These are phyloP conservation scores for Axea sp. DNA, from an alignment of 2,888 invertebrate species.

Conservation along the genomic window DNA sequence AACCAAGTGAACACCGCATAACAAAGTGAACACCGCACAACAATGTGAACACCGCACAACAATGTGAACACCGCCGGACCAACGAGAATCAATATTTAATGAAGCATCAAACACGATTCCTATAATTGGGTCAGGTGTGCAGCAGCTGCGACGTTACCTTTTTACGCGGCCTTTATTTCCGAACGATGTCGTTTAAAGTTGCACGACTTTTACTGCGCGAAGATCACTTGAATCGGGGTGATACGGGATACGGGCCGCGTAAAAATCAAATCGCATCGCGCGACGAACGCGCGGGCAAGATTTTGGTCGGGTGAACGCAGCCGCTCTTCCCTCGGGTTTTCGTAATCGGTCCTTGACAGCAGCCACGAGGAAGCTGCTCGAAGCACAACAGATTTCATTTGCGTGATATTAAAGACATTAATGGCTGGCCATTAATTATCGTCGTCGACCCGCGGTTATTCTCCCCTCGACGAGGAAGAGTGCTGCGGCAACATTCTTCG, in stretches of 20 bases:
- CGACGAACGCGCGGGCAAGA: neutral
- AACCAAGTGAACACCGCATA: too few relatives aligned
- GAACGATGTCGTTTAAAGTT: constrained; percentile 35
- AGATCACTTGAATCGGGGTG: constrained; percentile 35
- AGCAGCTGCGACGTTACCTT: constrained; percentile 34
- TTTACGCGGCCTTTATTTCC: constrained; percentile 22
- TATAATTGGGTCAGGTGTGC: constrained; percentile 39
- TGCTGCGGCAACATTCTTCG: constrained; percentile 53
- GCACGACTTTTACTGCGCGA: constrained; percentile 28
- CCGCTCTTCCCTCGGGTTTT: constrained; percentile 3
- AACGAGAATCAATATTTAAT: constrained; percentile 42
- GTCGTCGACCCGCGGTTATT: constrained; percentile 50
- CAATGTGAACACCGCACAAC: too few relatives aligned
- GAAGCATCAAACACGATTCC: constrained; percentile 32
- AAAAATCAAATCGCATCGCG: constrained; percentile 14
- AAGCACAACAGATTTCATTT: constrained; percentile 68
- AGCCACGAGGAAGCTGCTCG: constrained; percentile 57
- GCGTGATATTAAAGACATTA: constrained; percentile 73
- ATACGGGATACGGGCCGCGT: constrained; percentile 8
- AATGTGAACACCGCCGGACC: too few relatives aligned
- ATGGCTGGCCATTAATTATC: constrained; percentile 73
- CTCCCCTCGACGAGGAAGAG: constrained; percentile 35
- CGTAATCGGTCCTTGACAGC: constrained; percentile 26
- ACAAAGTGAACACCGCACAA: too few relatives aligned
- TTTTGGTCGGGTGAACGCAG: constrained; percentile 17